Conservation (phyloP, 2,888 invertebrate genomes). For the Clostera curtula region DNA sequence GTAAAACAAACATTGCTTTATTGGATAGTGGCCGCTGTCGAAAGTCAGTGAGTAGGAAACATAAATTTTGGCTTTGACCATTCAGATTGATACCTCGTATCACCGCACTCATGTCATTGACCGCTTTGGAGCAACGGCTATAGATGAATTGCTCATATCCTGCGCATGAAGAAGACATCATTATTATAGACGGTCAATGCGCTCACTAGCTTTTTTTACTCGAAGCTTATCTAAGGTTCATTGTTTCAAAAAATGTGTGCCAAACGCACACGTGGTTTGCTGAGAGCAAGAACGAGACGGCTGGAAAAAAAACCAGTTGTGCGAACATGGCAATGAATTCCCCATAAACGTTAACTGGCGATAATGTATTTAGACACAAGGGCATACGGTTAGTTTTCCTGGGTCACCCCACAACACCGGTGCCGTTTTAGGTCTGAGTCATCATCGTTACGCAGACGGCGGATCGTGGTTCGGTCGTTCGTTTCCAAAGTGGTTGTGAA, state of each 20-base stretch:
- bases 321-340: conserved; percentile 68
- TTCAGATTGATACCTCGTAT: conserved; percentile 22
- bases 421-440: conserved; percentile 39
- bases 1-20: neutral
- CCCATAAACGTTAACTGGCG: conserved; percentile 10
- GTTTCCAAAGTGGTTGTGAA: conserved; percentile 48
- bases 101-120: conserved; percentile 52
- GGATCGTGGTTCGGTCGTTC: conserved; percentile 50
- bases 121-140: conserved; percentile 37
- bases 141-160: conserved; percentile 58
- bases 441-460: conserved; percentile 44
- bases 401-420: conserved; percentile 15
- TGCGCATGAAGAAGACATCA: conserved; percentile 34
- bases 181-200: conserved; percentile 30
- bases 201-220: no score
- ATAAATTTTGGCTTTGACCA: conserved; percentile 10
- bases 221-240: no score
- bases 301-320: conserved; percentile 59
- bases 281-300: conserved; percentile 41
- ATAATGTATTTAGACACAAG: conserved; percentile 13
- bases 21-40: neutral
- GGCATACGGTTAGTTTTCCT: conserved; percentile 21
- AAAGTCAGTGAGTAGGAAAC: neutral
- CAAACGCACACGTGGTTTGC: conserved; percentile 47
- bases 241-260: conserved; percentile 33